Conservation (phyloP, 2,797 vertebrate genomes). For the Ctenopoma multispine region DNA sequence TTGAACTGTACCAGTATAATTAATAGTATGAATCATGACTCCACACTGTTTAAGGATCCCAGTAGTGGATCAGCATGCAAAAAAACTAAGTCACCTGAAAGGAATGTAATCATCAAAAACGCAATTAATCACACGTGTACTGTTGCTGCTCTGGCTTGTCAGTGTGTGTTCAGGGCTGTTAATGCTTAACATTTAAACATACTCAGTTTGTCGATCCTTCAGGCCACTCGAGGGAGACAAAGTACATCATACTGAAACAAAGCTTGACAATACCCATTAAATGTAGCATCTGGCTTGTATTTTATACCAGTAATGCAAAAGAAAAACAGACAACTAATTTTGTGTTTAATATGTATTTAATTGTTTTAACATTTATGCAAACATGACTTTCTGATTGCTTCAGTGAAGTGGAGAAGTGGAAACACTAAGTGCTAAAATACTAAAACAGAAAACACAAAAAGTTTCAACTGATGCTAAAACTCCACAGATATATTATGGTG, state of each 20-base stretch:
- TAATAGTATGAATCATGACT: neutral
- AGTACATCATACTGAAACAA: constrained; percentile 51
- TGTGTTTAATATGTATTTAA: neutral
- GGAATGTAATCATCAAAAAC: constrained; percentile 11
- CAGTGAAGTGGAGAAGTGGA: neutral
- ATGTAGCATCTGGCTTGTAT: neutral
- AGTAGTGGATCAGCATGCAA: neutral
- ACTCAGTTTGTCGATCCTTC: neutral
- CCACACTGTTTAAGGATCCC: neutral
- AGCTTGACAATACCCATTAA: neutral
- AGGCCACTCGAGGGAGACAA: constrained; percentile 76
- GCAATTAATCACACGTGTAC: neutral
- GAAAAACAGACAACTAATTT: neutral
- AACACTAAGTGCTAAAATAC: too few species aligned
- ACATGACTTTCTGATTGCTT: neutral
- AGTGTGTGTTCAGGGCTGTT: neutral
- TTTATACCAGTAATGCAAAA: neutral
- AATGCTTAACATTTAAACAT: neutral
- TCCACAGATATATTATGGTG: neutral
- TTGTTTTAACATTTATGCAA: neutral
- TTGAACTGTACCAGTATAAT: neutral
- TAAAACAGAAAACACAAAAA: neutral
- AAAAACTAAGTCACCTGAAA: neutral
- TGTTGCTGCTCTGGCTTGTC: neutral
- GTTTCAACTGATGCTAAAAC: neutral